Conservation (phyloP, 2,113 vertebrate genomes). For the Genyomyrus donnyi region DNA sequence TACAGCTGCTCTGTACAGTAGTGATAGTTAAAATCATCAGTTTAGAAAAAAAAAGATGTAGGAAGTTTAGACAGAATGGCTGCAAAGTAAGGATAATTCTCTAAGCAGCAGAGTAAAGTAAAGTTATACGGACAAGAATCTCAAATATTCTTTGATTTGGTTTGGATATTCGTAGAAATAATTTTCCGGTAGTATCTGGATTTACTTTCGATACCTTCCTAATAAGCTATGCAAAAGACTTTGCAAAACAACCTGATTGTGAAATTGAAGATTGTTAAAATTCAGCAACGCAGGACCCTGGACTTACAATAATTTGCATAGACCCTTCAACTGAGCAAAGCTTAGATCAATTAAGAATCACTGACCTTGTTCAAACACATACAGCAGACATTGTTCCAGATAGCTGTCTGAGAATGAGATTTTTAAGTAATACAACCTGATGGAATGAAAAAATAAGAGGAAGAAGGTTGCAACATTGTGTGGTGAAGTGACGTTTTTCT, state of each 20-base stretch:
- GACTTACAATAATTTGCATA: neutral
- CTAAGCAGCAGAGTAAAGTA: neutral
- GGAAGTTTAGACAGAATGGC: neutral
- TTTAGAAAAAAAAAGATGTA: neutral
- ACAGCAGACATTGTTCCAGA: neutral
- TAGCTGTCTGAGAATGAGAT: neutral
- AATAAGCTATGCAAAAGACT: neutral
- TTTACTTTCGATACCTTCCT: neutral
- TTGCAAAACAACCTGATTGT: neutral
- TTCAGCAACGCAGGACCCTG: neutral
- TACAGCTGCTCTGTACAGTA: too few relatives aligned
- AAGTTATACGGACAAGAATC: neutral
- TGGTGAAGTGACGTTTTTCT: neutral
- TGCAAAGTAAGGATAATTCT: neutral
- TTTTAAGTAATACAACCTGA: neutral
- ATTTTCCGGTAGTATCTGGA: neutral
- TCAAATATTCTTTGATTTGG: neutral
- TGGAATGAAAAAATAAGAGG: neutral
- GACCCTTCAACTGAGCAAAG: neutral
- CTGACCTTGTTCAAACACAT: neutral
- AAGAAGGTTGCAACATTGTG: neutral
- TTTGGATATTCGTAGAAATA: neutral
- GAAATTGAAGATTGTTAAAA: neutral
- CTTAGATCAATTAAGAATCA: neutral
- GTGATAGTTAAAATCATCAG: neutral